Evolutionary conservation across 2,113 vertebrate genomes (phyloP).

Genomic region (Connochaetes taurinus): DNA sequence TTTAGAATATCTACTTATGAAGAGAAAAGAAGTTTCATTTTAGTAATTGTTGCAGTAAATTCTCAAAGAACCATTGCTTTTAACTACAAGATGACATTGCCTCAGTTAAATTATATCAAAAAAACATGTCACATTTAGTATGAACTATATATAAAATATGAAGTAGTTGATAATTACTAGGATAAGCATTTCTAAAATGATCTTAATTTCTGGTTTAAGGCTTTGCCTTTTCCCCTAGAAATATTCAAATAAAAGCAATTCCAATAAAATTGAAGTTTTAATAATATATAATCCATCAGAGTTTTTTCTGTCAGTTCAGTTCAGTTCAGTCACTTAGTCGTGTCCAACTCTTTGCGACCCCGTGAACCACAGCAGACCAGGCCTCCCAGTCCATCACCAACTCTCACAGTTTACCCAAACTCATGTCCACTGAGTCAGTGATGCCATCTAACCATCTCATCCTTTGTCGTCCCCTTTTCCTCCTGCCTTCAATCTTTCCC

Average conservation of each 20-base stretch:
- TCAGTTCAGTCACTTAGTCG: not conserved
- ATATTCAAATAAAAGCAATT: not conserved
- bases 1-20: not conserved
- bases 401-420: not conserved
- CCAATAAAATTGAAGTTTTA: not conserved
- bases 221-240: not conserved
- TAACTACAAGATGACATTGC: not conserved
- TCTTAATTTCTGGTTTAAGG: not conserved
- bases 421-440: not conserved
- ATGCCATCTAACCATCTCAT: not conserved
- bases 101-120: not conserved
- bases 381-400: not conserved
- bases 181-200: not conserved
- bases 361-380: not conserved
- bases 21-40: slow-evolving; percentile 42
- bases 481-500: not conserved
- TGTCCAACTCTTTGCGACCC: fast-evolving
- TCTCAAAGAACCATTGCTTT: slow-evolving; percentile 9
- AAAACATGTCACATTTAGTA: not conserved
- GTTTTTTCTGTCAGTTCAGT: not conserved
- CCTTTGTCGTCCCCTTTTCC: not conserved
- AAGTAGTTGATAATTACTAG: not conserved
- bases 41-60: not conserved
- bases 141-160: not conserved
- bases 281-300: not conserved